These are phyloP conservation scores for Thymallus thymallus DNA, from an alignment of 2,113 vertebrate genomes.

Conservation along the genomic window DNA sequence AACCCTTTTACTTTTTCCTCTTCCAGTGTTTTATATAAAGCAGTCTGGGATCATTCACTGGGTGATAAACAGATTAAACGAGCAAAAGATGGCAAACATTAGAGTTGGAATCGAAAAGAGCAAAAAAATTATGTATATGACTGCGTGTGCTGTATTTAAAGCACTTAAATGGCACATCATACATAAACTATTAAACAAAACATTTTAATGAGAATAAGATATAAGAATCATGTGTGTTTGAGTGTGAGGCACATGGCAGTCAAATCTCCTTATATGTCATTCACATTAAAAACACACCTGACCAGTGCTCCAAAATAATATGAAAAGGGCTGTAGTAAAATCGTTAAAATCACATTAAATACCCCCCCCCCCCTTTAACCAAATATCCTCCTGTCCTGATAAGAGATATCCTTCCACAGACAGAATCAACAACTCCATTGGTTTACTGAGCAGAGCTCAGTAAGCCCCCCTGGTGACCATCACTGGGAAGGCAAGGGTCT, in stretches of 20 bases:
- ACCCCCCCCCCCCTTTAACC: no score
- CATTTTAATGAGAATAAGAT: conserved; percentile 24
- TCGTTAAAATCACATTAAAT: background rate
- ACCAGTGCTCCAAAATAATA: no score
- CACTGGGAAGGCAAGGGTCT: conserved; percentile 63
- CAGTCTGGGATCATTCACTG: background rate
- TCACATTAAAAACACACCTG: no score
- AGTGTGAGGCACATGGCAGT: conserved; percentile 67
- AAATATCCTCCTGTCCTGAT: conserved; percentile 15
- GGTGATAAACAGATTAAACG: conserved; percentile 11
- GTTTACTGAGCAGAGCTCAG: conserved; percentile 9
- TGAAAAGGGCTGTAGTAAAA: no score
- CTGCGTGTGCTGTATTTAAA: conserved; percentile 62
- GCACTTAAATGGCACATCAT: conserved; percentile 77
- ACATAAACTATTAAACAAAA: conserved; percentile 44
- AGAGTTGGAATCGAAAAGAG: background rate
- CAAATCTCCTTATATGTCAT: background rate
- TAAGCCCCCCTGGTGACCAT: conserved; percentile 30
- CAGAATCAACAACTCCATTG: background rate
- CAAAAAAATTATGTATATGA: conserved; percentile 25
- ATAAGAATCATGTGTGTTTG: conserved; percentile 19
- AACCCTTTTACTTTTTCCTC: background rate
- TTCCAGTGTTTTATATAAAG: background rate
- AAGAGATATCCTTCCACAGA: conserved; percentile 17
- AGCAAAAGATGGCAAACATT: background rate